Conservation (phyloP, 2,888 invertebrate genomes). For the Sicus ferrugineus region DNA sequence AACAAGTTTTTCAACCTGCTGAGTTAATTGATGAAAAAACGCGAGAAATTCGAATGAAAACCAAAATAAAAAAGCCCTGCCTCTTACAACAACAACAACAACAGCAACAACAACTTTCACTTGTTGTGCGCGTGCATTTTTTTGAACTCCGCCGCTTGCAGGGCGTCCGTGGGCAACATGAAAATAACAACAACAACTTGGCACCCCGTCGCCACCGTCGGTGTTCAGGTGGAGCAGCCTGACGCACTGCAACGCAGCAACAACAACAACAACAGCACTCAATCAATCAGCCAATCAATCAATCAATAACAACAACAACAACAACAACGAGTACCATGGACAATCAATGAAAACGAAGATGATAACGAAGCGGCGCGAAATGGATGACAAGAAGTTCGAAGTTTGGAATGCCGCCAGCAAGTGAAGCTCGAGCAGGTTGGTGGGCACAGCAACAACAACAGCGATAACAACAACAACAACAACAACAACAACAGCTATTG, state of each 20-base stretch:
- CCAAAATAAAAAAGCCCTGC: too few species aligned
- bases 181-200: neutral
- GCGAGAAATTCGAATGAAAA: neutral
- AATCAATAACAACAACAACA: neutral
- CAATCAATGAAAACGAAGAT: too few species aligned
- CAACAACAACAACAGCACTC: neutral
- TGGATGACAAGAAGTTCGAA: neutral
- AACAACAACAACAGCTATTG: neutral
- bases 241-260: neutral
- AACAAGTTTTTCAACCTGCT: too few species aligned
- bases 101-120: slow-evolving; percentile 22
- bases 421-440: too few species aligned
- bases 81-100: neutral
- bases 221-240: too few species aligned
- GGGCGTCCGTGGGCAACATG: neutral
- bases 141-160: neutral
- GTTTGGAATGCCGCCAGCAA: neutral
- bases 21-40: too few species aligned
- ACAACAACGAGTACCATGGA: neutral
- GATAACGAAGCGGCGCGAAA: neutral
- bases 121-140: neutral
- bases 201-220: too few species aligned
- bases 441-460: neutral
- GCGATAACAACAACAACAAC: neutral
- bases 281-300: too few species aligned